These are phyloP conservation scores for Illadopsis cleaveri DNA, from an alignment of 2,113 vertebrate genomes.

Conservation along the genomic window DNA sequence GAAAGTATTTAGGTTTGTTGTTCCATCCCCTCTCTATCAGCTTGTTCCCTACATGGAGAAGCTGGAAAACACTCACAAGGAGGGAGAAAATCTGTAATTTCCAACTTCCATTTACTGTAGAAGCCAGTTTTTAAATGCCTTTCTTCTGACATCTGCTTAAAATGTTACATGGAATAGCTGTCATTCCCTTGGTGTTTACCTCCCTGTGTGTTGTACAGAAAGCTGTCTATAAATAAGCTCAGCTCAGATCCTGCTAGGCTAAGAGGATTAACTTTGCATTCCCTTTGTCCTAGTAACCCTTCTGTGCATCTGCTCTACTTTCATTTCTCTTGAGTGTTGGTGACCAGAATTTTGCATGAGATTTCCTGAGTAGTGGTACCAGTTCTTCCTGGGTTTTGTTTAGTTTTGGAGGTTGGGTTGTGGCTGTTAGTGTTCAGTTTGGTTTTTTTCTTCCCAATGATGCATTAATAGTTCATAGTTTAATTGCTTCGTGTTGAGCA, in stretches of 20 bases:
- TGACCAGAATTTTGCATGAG: not conserved
- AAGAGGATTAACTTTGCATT: constrained; percentile 27
- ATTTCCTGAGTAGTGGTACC: not conserved
- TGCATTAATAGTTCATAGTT: not conserved
- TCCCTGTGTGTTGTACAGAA: not conserved
- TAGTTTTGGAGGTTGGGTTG: not conserved
- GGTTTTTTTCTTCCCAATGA: not conserved
- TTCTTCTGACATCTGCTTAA: not conserved
- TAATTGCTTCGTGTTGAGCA: not conserved
- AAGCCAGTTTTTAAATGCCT: not conserved
- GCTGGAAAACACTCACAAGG: not conserved
- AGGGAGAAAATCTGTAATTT: not conserved
- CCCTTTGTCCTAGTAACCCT: constrained; percentile 12
- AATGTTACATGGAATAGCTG: not conserved
- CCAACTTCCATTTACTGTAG: not conserved
- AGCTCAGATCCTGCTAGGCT: not conserved
- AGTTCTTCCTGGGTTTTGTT: not conserved
- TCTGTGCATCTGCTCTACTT: not conserved
- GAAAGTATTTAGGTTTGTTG: not conserved
- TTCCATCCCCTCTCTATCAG: not conserved
- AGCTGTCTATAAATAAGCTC: constrained; percentile 29
- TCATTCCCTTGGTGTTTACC: not conserved
- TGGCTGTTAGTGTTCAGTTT: not conserved
- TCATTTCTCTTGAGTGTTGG: not conserved
- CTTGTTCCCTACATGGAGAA: not conserved